A percentile compares a stretch with the other conserved stretches of the same genome.
These are phyloP conservation scores for Chrysochloris asiatica DNA, from an alignment of 2,113 vertebrate genomes.

Conservation along the genomic window DNA sequence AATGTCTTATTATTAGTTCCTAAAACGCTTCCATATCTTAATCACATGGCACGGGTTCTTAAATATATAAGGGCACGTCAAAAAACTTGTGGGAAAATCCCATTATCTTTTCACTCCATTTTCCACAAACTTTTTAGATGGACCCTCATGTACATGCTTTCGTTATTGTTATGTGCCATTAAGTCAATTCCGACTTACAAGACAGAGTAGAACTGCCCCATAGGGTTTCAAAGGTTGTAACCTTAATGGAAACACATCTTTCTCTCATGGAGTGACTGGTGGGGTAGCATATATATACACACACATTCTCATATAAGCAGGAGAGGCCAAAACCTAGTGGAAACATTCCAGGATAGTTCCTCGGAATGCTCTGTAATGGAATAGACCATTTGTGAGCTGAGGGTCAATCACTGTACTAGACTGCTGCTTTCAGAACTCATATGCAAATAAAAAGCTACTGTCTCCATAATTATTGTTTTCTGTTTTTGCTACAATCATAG, in stretches of 20 bases:
- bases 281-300: background rate
- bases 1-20: constrained; percentile 7
- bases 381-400: constrained; percentile 1
- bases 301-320: background rate
- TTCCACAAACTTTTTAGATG: too few species aligned
- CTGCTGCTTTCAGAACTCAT: constrained; percentile 13
- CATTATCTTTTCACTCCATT: too few species aligned
- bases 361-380: background rate
- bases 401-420: background rate
- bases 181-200: background rate
- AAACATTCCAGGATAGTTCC: background rate
- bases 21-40: constrained; percentile 31
- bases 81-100: too few species aligned
- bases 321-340: background rate
- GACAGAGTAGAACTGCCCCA: background rate
- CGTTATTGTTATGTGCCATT: background rate
- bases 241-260: background rate
- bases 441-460: background rate
- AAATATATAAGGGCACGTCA: too few species aligned
- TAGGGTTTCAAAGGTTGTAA: background rate
- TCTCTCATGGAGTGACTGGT: background rate
- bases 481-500: background rate
- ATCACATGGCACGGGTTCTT: background rate
- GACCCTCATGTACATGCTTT: background rate
- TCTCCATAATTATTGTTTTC: constrained; percentile 6